These are phyloP conservation scores for Drosophila kanekoi DNA, from an alignment of 2,888 invertebrate genomes.

Conservation along the genomic window DNA sequence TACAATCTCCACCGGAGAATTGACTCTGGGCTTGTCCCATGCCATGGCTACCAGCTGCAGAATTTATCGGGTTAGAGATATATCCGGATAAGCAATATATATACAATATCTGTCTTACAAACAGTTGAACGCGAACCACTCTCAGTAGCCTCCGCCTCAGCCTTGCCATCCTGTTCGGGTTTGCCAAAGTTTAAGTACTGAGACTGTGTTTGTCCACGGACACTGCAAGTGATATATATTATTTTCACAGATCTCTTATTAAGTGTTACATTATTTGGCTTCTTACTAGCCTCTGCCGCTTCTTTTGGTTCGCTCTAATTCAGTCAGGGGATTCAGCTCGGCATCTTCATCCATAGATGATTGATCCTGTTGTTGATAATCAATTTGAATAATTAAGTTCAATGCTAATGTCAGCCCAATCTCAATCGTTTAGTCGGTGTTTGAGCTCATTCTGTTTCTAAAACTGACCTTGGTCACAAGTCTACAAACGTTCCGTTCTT, in stretches of 20 bases:
- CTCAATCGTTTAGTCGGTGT: constrained; percentile 8
- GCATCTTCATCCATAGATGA: constrained; percentile 44
- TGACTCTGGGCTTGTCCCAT: constrained; percentile 96
- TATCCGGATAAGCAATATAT: not conserved
- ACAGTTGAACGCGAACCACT: constrained; percentile 84
- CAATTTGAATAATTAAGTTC: constrained; percentile 53
- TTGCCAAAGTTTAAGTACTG: constrained; percentile 91
- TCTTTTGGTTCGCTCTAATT: constrained; percentile 77
- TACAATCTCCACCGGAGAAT: constrained; percentile 87
- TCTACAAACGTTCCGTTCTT: constrained; percentile 38
- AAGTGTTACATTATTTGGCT: not conserved
- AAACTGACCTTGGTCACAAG: constrained; percentile 75
- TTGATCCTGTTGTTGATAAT: constrained; percentile 53
- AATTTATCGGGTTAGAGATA: not conserved
- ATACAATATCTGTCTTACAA: constrained; percentile 72
- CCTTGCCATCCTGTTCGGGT: constrained; percentile 89
- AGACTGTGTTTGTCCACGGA: constrained; percentile 92
- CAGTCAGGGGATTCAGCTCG: constrained; percentile 42
- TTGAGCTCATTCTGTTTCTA: constrained; percentile 26
- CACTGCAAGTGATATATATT: constrained; percentile 55
- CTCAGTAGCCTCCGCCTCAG: constrained; percentile 92
- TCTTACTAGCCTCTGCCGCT: constrained; percentile 84
- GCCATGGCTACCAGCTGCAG: constrained; percentile 90
- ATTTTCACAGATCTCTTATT: not conserved
- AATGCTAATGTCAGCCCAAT: constrained; percentile 66